A percentile compares a stretch with the other conserved stretches of the same genome.
Conservation (phyloP, 2,113 vertebrate genomes). For the Lanius collurio region DNA sequence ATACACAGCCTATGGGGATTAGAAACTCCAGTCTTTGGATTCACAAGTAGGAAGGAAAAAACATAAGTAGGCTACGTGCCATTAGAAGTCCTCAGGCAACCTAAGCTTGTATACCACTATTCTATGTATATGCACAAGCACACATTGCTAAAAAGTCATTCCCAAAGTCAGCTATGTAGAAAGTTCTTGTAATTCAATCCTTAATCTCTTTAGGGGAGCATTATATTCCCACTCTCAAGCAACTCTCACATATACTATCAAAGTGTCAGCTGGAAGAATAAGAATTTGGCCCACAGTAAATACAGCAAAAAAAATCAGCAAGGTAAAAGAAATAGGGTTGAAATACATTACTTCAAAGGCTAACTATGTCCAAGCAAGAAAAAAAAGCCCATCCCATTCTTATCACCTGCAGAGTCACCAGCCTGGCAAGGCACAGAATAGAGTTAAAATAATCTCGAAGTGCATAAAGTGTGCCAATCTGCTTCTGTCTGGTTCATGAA, state of each 20-base stretch:
- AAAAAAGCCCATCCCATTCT: not conserved
- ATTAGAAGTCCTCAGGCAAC: not conserved
- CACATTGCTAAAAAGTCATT: slow-evolving; percentile 56
- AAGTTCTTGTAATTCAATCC: slow-evolving; percentile 51
- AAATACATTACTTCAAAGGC: not conserved
- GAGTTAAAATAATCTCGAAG: not conserved
- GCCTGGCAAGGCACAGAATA: not conserved
- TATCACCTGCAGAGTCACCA: not conserved
- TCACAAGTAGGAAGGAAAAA: not conserved
- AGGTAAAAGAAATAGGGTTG: not conserved
- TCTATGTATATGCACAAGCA: slow-evolving; percentile 34
- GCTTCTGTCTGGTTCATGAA: not conserved
- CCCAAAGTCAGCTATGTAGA: slow-evolving; percentile 39
- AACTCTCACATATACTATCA: not conserved
- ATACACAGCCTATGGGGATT: not conserved
- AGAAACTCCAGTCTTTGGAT: not conserved
- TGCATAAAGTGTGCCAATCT: not conserved
- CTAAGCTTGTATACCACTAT: slow-evolving; percentile 13
- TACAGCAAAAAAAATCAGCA: not conserved
- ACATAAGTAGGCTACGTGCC: not conserved
- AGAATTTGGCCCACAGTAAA: not conserved
- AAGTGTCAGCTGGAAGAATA: not conserved
- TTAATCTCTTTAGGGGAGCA: not conserved
- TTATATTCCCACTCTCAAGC: slow-evolving; percentile 3
- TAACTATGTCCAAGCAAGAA: not conserved